Conservation (phyloP, 2,113 vertebrate genomes). For the Amphiprion percula region DNA sequence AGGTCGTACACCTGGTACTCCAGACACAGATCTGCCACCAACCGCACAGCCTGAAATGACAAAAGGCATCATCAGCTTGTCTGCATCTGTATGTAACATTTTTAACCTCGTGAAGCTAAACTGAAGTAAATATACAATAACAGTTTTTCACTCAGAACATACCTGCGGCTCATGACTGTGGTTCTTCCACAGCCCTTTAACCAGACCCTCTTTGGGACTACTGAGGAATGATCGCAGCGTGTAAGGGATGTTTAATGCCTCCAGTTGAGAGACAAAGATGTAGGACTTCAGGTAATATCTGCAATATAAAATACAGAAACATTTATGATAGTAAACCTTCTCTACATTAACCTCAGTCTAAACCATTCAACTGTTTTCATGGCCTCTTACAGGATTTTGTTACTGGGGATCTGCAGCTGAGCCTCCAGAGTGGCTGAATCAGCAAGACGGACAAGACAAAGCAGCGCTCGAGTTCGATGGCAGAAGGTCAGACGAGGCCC, state of each 20-base stretch:
- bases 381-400: conserved; percentile 88
- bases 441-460: conserved; percentile 90
- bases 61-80: background rate
- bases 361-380: background rate
- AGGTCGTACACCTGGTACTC: conserved; percentile 92
- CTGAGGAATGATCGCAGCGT: conserved; percentile 92
- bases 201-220: conserved; percentile 95
- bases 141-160: background rate
- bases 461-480: conserved; percentile 90
- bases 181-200: conserved; percentile 98
- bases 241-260: conserved; percentile 93
- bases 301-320: conserved; percentile 27
- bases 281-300: conserved; percentile 93
- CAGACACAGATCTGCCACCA: conserved; percentile 93
- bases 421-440: conserved; percentile 88
- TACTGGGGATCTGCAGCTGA: conserved; percentile 88
- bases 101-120: background rate
- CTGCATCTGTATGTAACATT: background rate
- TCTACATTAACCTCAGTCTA: background rate
- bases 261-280: conserved; percentile 92
- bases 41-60: conserved; percentile 87
- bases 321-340: background rate
- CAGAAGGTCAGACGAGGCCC: conserved; percentile 89
- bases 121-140: background rate
- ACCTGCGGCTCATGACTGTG: conserved; percentile 95